phyloP scores from a whole-genome alignment of 2,113 vertebrate genomes.

The Irena cyanogastra region DNA sequence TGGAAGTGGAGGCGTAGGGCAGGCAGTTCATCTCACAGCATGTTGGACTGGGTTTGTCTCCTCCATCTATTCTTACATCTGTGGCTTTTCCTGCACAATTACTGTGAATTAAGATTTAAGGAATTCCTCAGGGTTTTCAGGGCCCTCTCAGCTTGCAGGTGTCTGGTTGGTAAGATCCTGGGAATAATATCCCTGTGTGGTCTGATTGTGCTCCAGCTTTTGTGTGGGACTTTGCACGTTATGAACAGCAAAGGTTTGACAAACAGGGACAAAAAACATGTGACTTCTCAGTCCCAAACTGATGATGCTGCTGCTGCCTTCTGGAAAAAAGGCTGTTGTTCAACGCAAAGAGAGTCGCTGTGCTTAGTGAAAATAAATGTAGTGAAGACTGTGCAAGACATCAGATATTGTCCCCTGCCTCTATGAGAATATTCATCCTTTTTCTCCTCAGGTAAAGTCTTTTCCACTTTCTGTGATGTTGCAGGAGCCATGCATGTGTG shows the following conservation, averaged over 20 bases:
- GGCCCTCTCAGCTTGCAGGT: background rate
- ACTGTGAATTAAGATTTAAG: background rate
- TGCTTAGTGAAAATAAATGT: background rate
- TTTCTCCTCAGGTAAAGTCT: constrained; percentile 38
- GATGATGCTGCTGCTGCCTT: constrained; percentile 13
- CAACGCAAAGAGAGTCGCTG: background rate
- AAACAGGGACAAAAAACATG: background rate
- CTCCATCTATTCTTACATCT: background rate
- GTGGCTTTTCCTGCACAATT: background rate
- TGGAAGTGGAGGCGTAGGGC: background rate
- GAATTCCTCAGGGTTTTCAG: background rate
- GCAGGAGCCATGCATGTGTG: fast-evolving
- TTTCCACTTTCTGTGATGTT: background rate
- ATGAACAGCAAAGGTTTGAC: background rate
- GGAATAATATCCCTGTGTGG: background rate
- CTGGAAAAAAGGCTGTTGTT: constrained; percentile 48
- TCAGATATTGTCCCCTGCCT: background rate
- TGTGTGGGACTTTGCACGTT: background rate
- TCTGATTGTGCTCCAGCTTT: background rate
- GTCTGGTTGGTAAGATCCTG: background rate
- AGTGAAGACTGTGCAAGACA: background rate
- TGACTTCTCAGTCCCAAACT: constrained; percentile 23
- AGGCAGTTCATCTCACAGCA: background rate
- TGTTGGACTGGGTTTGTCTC: background rate
- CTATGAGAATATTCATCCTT: background rate